Evolutionary conservation across 2,888 invertebrate species (phyloP).

Genomic region (Adelognathus sp.): DNA sequence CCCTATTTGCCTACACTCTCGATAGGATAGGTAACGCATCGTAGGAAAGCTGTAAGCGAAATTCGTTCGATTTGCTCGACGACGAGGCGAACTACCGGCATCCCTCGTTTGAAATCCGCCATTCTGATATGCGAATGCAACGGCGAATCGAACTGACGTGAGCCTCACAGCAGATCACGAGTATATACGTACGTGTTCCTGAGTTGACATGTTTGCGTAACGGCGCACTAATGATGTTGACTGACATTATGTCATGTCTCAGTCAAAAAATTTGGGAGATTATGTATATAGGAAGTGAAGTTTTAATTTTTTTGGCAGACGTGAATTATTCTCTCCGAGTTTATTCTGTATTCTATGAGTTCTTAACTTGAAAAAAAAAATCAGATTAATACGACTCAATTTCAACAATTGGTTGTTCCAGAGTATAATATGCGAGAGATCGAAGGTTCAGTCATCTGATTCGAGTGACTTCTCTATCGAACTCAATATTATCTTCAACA

Average conservation of each 20-base stretch:
- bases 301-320: neutral
- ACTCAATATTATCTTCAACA: no score
- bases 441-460: no score
- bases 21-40: conserved; percentile 17
- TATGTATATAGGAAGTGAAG: no score
- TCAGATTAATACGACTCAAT: no score
- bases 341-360: no score
- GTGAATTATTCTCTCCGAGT: no score
- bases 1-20: conserved; percentile 53
- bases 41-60: conserved; percentile 15
- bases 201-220: conserved; percentile 20
- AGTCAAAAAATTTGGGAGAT: neutral
- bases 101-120: neutral
- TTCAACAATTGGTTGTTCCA: no score
- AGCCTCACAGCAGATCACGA: neutral
- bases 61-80: conserved; percentile 52
- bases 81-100: conserved; percentile 26
- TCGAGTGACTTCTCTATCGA: no score
- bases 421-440: no score
- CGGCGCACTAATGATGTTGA: neutral
- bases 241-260: neutral
- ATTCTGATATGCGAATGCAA: conserved; percentile 34
- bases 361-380: no score
- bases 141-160: no score
- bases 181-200: neutral